Evolutionary conservation across 2,888 invertebrate species (phyloP), one percentile per base, ranked within the genome.

Genomic region (Micoletzkya japonica): DNA sequence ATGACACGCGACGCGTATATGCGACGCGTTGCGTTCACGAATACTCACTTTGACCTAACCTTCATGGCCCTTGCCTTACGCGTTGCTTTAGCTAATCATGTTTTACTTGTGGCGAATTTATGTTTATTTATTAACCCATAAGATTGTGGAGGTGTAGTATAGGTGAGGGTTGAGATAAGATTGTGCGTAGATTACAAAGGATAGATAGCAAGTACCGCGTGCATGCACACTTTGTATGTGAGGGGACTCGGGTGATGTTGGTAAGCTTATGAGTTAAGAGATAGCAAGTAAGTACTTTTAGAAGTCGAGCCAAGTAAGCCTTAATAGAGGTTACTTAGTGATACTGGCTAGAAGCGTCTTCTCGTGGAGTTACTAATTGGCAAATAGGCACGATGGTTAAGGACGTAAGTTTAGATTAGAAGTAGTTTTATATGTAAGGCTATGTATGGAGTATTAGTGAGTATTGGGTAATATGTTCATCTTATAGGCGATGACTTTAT

Each of bases 371-470:
- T 17, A 54, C 54, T 54, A 37, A 66, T 10, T 7, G 34, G 44
- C 26, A 52, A 66, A 36, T 66, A 66, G 64, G 28, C 64, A 52
- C 36, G 50, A 66, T 66, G 64, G 64, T 66, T 66, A 66, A 66
- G 64, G 64, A 66, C 52, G 64, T 66, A 26, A 66, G 64, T 66
- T 54, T n/a, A 39, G 44, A 30, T 32, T 28, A 30, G 20, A 37
- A 44, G 44, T 20, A 44, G 44, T 20, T 44, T 10, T 20, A 10
- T 14, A 10, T 44, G 10, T 44, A 14, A 44, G 44, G 44, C 20
- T 44, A 44, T 44, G 34, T 30, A 37, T 50, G 36, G 63, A 63
- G 39, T 20, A 37, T 54, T 66, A 26, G 64, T 34, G 14, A 37
- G 28, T 26, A 26, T 36, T 3, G 7, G n/a, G 44, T 63, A n/a